Evolutionary conservation across 2,888 invertebrate species (phyloP), one percentile per base, ranked within the genome.

Genomic region (Caenorhabditis afra): DNA sequence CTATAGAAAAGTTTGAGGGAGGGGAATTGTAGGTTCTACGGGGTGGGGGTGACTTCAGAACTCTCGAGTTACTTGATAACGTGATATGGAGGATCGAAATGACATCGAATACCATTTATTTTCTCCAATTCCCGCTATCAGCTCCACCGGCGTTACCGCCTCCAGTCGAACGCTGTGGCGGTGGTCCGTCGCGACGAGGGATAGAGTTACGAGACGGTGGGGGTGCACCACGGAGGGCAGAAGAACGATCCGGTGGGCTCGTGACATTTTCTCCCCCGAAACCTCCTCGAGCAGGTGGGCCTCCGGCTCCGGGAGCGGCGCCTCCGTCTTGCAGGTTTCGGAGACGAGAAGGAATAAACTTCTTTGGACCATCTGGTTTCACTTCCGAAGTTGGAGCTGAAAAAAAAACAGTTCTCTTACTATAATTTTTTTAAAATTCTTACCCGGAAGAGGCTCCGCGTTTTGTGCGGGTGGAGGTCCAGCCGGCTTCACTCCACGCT

Each of bases 101-200:
- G 49, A 62, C n/a, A 47, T 37, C n/a, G n/a, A n/a, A n/a, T n/a
- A 49, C 37, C 52, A 52, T 74, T 78, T 77, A 77, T 73, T 29
- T 70, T 77, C 77, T 77, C 81, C 81, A 81, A 45, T 78, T 78
- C 3, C 55, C 59, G 23, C 74, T 65, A 29, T 81, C 81, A 11
- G 81, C 74, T 41, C 50, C 59, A n/a, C 62, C 67, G 29, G 41
- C 11, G 7, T 29, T 29, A 16, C 41, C 52, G n/a, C 39, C 49
- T 58, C 23, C 58, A 22, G 39, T 49, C 8, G 44, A 29, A 57
- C 53, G 23, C 16, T 37, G 49, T 29, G 23, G 70, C 22, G 52
- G 23, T 35, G 50, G 67, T 45, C 57, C 64, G 16, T 65, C 61
- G 37, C 58, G 68, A 39, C 57, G 62, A 11, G 44, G 53, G 8